Evolutionary conservation across 2,888 invertebrate species (phyloP).

Genomic region (Cheilosia pagana): DNA sequence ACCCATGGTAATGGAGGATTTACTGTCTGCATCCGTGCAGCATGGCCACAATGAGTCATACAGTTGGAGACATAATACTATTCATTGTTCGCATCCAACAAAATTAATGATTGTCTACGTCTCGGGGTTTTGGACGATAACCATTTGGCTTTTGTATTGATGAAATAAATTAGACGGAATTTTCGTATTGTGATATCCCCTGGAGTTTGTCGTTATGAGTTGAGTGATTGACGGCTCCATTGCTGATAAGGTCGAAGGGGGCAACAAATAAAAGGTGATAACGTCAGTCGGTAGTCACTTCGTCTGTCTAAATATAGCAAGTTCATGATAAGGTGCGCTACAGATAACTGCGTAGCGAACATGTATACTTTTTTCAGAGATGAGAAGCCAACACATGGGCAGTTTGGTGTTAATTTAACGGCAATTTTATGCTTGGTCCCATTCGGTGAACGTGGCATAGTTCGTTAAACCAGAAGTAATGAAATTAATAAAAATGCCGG

Average conservation of each 20-base stretch:
- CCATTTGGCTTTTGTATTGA: neutral
- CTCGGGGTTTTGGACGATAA: neutral
- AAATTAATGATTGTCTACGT: neutral
- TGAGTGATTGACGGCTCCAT: conserved; percentile 7
- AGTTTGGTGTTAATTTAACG: conserved; percentile 1
- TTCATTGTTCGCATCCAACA: neutral
- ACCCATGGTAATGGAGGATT: conserved; percentile 13
- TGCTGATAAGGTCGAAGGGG: conserved; percentile 8
- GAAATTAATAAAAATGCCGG: too few relatives aligned
- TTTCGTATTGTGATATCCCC: neutral
- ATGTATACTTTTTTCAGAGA: neutral
- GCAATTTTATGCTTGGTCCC: neutral
- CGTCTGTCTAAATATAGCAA: conserved; percentile 41
- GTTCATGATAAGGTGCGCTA: conserved; percentile 8
- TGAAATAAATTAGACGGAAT: neutral
- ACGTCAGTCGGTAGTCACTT: conserved; percentile 22
- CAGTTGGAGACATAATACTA: conserved; percentile 1
- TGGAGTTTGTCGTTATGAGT: neutral
- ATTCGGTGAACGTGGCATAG: neutral
- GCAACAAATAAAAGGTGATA: conserved; percentile 17
- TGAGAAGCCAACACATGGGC: neutral
- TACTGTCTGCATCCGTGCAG: neutral
- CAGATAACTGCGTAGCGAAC: conserved; percentile 20
- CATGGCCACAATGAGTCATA: conserved; percentile 10
- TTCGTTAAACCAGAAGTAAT: neutral